phyloP scores from a whole-genome alignment of 2,113 vertebrate genomes.

The Sclerurus mexicanus region DNA sequence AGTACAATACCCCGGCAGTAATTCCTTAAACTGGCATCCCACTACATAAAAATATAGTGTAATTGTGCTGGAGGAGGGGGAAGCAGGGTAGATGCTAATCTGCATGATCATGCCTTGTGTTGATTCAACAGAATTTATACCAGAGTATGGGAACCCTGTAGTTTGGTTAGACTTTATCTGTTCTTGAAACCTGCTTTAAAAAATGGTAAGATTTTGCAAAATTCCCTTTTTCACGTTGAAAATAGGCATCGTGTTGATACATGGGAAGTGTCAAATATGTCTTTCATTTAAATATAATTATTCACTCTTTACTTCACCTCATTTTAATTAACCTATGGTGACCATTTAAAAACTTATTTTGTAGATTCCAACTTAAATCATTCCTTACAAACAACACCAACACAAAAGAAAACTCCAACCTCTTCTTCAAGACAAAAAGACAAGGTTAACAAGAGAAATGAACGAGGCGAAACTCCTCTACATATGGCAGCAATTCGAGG shows the following conservation, averaged over 20 bases:
- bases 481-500: constrained; percentile 98
- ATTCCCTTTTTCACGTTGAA: not conserved
- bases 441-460: constrained; percentile 99
- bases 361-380: constrained; percentile 92
- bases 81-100: not conserved
- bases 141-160: not conserved
- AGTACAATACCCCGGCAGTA: not conserved
- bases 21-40: not conserved
- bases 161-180: not conserved
- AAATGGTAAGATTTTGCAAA: not conserved
- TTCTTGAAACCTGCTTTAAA: not conserved
- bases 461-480: constrained; percentile 94
- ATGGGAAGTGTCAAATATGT: not conserved
- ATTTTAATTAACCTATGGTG: not conserved
- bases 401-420: constrained; percentile 92
- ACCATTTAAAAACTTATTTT: constrained; percentile 28
- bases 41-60: not conserved
- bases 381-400: constrained; percentile 86
- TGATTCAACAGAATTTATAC: not conserved
- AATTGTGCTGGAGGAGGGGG: not conserved
- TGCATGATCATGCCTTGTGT: not conserved
- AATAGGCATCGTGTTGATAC: not conserved
- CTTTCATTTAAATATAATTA: not conserved
- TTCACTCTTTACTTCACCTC: not conserved
- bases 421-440: constrained; percentile 94